A percentile compares a stretch with the other conserved stretches of the same genome.
Conservation (phyloP, 2,113 vertebrate species). For the Limanda limanda region DNA sequence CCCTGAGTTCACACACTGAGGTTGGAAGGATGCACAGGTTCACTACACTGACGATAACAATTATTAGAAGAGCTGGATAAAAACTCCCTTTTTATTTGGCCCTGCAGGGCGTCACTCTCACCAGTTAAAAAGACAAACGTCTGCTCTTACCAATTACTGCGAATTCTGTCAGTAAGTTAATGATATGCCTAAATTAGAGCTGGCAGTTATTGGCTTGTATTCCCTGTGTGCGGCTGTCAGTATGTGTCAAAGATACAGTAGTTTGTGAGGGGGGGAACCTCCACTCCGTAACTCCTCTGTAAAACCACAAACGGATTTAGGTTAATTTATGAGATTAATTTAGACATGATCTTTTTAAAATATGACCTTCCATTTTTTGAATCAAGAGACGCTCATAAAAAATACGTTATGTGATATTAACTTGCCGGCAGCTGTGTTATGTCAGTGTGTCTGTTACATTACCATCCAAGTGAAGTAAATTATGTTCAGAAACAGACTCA, state of each 20-base stretch:
- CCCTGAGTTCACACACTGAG: conserved; percentile 1
- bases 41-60: background rate
- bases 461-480: background rate
- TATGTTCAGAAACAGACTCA: background rate
- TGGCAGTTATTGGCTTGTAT: background rate
- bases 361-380: background rate
- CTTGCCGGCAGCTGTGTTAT: background rate
- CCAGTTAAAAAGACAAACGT: background rate
- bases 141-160: background rate
- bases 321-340: background rate
- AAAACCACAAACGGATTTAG: background rate
- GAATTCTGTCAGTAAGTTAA: background rate
- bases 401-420: background rate
- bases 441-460: background rate
- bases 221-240: background rate
- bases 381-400: too few relatives aligned
- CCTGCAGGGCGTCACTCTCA: background rate
- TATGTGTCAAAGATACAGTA: background rate
- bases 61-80: background rate
- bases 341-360: background rate
- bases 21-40: background rate
- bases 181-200: background rate
- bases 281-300: background rate
- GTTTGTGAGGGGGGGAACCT: background rate
- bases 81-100: background rate